phyloP scores from a whole-genome alignment of 2,888 invertebrate species.

The Parthenolecanium corni region DNA sequence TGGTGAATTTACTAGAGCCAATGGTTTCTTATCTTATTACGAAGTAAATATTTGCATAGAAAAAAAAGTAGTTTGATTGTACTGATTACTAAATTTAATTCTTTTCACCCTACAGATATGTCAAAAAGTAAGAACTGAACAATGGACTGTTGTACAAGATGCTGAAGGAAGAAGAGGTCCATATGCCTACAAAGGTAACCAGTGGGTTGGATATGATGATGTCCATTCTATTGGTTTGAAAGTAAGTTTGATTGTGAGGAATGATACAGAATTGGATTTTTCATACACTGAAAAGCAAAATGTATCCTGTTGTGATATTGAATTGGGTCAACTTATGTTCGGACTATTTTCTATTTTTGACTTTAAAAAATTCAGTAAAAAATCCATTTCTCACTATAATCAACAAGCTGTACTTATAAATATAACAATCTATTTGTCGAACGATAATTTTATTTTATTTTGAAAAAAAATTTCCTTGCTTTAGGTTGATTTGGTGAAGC shows the following conservation, averaged over 20 bases:
- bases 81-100: not conserved
- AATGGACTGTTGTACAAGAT: conserved; percentile 72
- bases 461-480: not conserved
- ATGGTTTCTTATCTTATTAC: conserved; percentile 78
- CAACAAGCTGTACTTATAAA: too few species aligned
- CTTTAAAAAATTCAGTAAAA: too few species aligned
- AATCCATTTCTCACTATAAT: too few species aligned
- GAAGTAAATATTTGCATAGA: conserved; percentile 47
- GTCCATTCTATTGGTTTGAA: conserved; percentile 64
- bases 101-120: conserved; percentile 51
- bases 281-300: too few species aligned
- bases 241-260: conserved; percentile 33
- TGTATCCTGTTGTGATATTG: too few species aligned
- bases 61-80: not conserved
- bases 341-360: too few species aligned
- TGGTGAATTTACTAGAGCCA: conserved; percentile 73
- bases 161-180: conserved; percentile 70
- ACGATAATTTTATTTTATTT: not conserved
- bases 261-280: too few species aligned
- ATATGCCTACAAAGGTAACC: conserved; percentile 71
- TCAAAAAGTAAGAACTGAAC: conserved; percentile 60
- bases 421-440: not conserved
- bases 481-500: conserved; percentile 15
- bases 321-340: too few species aligned
- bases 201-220: conserved; percentile 88